Conservation (phyloP, 2,888 invertebrate species). For the Aphodius granarius region DNA sequence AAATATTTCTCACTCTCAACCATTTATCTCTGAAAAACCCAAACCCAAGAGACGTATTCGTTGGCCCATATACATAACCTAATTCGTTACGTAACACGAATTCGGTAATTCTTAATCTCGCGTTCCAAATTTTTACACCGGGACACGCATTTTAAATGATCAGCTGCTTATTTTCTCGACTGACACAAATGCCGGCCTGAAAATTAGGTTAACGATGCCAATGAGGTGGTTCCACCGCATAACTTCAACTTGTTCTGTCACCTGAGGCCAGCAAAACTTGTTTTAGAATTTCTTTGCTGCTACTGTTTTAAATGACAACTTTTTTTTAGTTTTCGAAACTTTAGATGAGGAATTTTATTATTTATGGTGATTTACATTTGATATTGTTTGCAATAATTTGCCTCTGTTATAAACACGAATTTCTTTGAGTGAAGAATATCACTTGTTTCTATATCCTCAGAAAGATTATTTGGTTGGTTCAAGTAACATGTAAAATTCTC, state of each 20-base stretch:
- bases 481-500: too few species aligned
- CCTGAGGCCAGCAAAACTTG: neutral
- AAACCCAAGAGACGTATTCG: neutral
- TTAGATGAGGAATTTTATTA: too few species aligned
- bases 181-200: neutral
- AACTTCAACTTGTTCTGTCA: neutral
- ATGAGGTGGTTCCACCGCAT: neutral
- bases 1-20: neutral
- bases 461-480: too few species aligned
- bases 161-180: neutral
- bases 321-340: neutral
- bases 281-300: neutral
- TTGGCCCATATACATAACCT: neutral
- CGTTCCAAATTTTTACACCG: neutral
- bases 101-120: neutral
- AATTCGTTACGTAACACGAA: neutral
- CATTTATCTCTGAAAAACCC: neutral
- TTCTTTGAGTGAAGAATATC: too few species aligned
- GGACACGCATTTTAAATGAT: neutral
- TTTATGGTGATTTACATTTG: too few species aligned
- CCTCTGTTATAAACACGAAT: too few species aligned
- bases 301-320: too few species aligned
- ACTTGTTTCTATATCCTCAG: too few species aligned
- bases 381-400: too few species aligned
- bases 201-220: neutral